Base-by-base conservation (phyloP, 2,888 invertebrate species). In the Barypeithes pellucidus region DNA sequence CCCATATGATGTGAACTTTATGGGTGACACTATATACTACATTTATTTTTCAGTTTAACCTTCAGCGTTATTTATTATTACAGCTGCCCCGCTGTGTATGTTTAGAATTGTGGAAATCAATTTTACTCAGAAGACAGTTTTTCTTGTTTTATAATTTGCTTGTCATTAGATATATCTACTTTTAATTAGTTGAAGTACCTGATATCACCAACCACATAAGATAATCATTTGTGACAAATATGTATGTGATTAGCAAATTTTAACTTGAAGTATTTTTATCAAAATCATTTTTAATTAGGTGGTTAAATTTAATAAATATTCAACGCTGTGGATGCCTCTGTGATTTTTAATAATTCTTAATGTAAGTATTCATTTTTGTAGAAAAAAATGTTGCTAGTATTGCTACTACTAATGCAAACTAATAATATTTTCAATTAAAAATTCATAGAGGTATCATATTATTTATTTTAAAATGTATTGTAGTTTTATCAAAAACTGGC, bases 181-280 rank as follows among this genome's bases (percentile, higher is more conserved):
- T 5, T 8, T 43, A 43, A 7, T 33, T 33, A 12, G 12, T 16
- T 11, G 11, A 47, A 47, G 20, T 47, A 18, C 5, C 47, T 50
- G 50, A 50, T 50, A 50, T 24, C 50, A 50, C 12, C 22, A 24
- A 50, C 22, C 50, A 50, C 50, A 12, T n/a, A 20, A 12, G 9
- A 50, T 50, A 7, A 50, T 50, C 0, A 50, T 22, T 11, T 11
- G 24, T 2, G 5, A 50, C 29, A 29, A 29, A 29, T 29, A 47
- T 18, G 2, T 3, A 43, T 16, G 20, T n/a, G 50, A 50, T 50
- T 50, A 50, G 12, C 22, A 4, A 50, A 22, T 50, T 12, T 50
- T 50, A 50, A 16, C 16, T 8, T 50, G n/a, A 22, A 50, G n/a
- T 50, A 50, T 22, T 50, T 50, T 3, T 11, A 47, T 18, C 5